These are phyloP conservation scores for Oncorhynchus clarkii DNA, from an alignment of 2,113 vertebrate genomes.

Conservation along the genomic window DNA sequence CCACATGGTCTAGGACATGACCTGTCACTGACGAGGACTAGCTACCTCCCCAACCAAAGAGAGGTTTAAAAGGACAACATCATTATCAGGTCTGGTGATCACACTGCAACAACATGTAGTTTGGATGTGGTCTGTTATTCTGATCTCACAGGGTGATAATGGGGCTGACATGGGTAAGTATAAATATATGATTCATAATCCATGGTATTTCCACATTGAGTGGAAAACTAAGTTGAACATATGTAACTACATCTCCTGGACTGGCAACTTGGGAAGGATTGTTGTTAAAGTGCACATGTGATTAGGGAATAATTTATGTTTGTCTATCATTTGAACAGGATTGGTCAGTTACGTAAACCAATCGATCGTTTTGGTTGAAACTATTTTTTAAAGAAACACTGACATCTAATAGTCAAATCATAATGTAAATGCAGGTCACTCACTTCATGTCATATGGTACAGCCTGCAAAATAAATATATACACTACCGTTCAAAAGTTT, in stretches of 20 bases:
- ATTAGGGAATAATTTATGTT: too few relatives aligned
- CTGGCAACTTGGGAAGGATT: constrained; percentile 36
- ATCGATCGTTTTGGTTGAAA: too few relatives aligned
- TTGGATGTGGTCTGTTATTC: constrained; percentile 50
- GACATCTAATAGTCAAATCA: constrained; percentile 2
- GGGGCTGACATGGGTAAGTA: constrained; percentile 55
- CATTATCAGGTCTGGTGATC: background rate
- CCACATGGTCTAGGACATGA: background rate
- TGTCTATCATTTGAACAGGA: too few relatives aligned
- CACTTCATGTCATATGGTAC: too few relatives aligned
- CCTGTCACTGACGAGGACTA: background rate
- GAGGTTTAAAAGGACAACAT: background rate
- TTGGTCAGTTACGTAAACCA: too few relatives aligned
- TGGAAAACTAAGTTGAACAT: constrained; percentile 36
- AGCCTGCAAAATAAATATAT: background rate
- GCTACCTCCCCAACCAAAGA: constrained; percentile 35
- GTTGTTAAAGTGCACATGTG: too few relatives aligned
- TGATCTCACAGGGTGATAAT: constrained; percentile 52
- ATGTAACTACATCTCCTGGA: constrained; percentile 33
- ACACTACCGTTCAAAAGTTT: too few relatives aligned
- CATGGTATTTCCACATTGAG: constrained; percentile 63
- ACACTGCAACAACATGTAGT: constrained; percentile 17
- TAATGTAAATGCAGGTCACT: too few relatives aligned
- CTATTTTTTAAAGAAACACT: constrained; percentile 24
- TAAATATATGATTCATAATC: constrained; percentile 65